Evolutionary conservation across 2,888 invertebrate species (phyloP).

Genomic region (Polydrusus cervinus): DNA sequence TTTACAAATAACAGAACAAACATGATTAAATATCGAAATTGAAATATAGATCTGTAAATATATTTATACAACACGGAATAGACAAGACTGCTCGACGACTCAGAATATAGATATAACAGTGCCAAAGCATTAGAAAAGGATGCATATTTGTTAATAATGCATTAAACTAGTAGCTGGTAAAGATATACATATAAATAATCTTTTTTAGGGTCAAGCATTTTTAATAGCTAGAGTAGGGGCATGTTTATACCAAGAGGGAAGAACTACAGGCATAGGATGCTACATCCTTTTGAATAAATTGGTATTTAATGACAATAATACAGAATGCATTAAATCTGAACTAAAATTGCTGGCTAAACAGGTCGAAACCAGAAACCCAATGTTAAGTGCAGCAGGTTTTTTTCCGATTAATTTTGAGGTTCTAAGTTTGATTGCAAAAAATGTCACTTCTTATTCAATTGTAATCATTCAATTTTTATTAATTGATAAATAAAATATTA

Average conservation of each 20-base stretch:
- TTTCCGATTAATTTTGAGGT: conserved; percentile 11
- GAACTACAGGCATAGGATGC: conserved; percentile 2
- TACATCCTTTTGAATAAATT: conserved; percentile 7
- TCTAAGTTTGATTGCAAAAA: conserved; percentile 6
- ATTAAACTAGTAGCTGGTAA: no score
- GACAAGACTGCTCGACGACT: no score
- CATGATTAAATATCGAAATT: no score
- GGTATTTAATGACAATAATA: conserved; percentile 3
- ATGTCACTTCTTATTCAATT: conserved; percentile 18
- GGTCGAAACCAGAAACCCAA: conserved; percentile 12
- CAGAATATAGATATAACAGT: no score
- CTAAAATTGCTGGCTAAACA: conserved; percentile 10
- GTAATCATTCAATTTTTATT: conserved; percentile 20
- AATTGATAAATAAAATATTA: neutral
- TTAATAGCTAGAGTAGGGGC: neutral
- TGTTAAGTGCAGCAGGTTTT: conserved; percentile 11
- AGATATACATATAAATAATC: no score
- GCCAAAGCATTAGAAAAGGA: no score
- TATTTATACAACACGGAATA: no score
- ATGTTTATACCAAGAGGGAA: conserved; percentile 7
- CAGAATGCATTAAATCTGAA: conserved; percentile 6
- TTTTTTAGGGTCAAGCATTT: conserved; percentile 16
- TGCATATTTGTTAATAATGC: no score
- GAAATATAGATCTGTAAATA: no score
- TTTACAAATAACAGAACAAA: no score